Evolutionary conservation across 23 tunicate species (phyloP).

Genomic region (Corella eumyota): DNA sequence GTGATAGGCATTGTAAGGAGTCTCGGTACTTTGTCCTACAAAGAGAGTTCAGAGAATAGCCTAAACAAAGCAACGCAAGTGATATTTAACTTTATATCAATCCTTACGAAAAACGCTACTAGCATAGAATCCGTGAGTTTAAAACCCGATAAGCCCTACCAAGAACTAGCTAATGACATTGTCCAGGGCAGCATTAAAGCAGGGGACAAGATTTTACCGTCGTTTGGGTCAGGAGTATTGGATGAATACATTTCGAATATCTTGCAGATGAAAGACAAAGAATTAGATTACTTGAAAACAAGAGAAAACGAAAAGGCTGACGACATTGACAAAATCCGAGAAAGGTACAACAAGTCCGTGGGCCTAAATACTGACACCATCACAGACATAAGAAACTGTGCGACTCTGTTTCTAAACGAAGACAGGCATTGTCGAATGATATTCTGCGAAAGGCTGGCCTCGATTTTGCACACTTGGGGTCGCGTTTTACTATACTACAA

Average conservation of each 20-base stretch:
- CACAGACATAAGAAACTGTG: not conserved
- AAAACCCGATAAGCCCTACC: not conserved
- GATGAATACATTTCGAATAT: conserved; percentile 2
- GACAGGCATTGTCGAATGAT: conserved; percentile 5
- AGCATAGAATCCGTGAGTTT: not conserved
- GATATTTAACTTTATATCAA: not conserved
- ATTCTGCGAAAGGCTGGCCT: conserved; percentile 11
- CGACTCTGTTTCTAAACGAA: not conserved
- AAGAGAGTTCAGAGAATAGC: conserved; percentile 2
- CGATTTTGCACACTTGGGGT: conserved; percentile 19
- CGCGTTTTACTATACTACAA: conserved; percentile 7
- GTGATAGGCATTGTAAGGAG: conserved; percentile 16
- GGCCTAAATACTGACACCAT: not conserved
- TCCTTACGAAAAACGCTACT: not conserved
- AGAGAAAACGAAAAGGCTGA: not conserved
- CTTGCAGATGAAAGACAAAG: conserved; percentile 5
- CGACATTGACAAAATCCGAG: not conserved
- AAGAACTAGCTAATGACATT: not conserved
- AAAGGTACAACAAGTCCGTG: not conserved
- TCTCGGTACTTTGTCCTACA: conserved; percentile 7
- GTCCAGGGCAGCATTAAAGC: conserved; percentile 1
- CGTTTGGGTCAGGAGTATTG: not conserved
- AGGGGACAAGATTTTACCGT: not conserved
- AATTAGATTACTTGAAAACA: not conserved
- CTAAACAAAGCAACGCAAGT: not conserved